Base-by-base conservation (phyloP, 2,888 invertebrate genomes). In the Thelaira solivaga region DNA sequence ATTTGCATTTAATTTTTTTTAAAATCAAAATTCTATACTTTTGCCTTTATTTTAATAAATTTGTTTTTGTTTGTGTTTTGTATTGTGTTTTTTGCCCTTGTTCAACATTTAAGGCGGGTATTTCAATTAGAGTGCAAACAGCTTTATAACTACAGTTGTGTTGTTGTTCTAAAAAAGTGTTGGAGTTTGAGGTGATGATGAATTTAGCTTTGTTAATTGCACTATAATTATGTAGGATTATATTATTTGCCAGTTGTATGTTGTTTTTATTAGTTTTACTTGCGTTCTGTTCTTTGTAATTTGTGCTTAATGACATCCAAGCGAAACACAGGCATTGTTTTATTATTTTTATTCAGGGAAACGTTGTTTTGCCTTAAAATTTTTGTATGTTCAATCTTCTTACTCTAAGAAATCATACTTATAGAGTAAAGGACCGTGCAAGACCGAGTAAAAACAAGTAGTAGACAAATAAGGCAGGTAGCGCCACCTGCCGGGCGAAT, bases 111-210 rank as follows among this genome's bases (percentile, higher is more conserved):
- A 16, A 47, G 53, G 64, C 47, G 62, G 13, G 13, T 22, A 39
- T 41, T 26, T 13, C 6, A 45, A 10, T 26, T n/a, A 16, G 7
- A 24, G 71, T 43, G 34, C 26, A 45, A 53, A 34, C 3, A 47
- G 22, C 36, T 10, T 2, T 13, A 24, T 39, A 51, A 29, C 26
- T 45, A 26, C 61, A 43, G 22, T 34, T 22, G n/a, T 45, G 11
- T 10, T 36, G 8, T 20, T 45, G 5, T 7, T 29, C 13, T 1
- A 26, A 4, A 29, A 1, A 41, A 65, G 18, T 26, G 57, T 49
- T 76, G 43, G 65, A 36, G 59, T 47, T 65, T 64, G 31, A 41
- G 24, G 41, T 65, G 72, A 24, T 64, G 55, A 64, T 49, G n/a
- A 13, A 64, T 41, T 31, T 24, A 22, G 4, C 49, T 29, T 2